phyloP scores from a whole-genome alignment of 2,888 invertebrate genomes.

The Hydrotaea cyrtoneurina region DNA sequence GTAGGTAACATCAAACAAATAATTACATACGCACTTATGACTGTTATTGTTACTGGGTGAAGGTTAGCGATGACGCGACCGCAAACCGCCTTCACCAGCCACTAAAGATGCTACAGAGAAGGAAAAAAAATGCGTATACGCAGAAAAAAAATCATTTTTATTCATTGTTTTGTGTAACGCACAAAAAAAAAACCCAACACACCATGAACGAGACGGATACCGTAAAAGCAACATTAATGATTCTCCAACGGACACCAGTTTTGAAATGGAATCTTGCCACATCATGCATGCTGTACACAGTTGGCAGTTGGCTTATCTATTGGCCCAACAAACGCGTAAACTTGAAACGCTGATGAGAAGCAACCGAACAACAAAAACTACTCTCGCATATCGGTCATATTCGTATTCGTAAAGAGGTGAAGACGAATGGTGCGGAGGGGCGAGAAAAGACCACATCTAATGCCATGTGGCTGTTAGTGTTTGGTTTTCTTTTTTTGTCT shows the following conservation, averaged over 20 bases:
- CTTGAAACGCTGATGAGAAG: neutral
- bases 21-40: neutral
- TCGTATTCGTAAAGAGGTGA: neutral
- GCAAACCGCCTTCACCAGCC: too few relatives aligned
- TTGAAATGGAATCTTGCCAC: constrained; percentile 38
- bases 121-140: constrained; percentile 2
- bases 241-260: neutral
- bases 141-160: neutral
- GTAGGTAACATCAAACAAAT: neutral
- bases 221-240: constrained; percentile 18
- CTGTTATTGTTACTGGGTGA: constrained; percentile 34
- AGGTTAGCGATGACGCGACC: neutral
- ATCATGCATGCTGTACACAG: constrained; percentile 7
- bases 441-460: neutral
- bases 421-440: neutral
- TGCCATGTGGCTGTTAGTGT: neutral
- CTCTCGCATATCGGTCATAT: constrained; percentile 7
- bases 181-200: neutral
- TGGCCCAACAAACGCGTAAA: constrained; percentile 27
- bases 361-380: neutral
- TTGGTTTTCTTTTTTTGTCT: too few relatives aligned
- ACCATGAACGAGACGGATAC: neutral
- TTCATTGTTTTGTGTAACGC: constrained; percentile 1
- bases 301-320: constrained; percentile 2
- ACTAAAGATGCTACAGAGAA: neutral